phyloP scores from a whole-genome alignment of 1,140 invertebrate genomes.

The Brachionus koreanus region DNA sequence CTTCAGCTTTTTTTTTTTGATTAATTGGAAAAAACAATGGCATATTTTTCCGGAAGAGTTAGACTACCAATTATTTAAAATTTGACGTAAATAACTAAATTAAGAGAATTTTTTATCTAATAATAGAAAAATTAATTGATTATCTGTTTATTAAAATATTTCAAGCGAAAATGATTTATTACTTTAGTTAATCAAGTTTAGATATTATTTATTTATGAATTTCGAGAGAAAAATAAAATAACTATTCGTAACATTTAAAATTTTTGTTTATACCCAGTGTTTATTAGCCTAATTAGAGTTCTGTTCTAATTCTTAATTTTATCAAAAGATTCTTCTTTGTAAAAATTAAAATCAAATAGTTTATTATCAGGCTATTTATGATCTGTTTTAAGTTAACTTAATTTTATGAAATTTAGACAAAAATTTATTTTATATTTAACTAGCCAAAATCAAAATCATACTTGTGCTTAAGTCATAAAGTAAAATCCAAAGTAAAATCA shows the following conservation, averaged over 20 bases:
- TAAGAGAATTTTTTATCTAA: neutral
- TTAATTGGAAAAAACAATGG: neutral
- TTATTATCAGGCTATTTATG: neutral
- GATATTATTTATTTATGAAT: neutral
- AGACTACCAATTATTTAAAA: neutral
- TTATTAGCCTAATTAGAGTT: neutral
- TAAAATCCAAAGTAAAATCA: too few relatives aligned
- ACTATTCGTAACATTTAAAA: slow-evolving; percentile 1
- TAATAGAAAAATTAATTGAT: neutral
- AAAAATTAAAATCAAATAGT: neutral
- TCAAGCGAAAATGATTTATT: slow-evolving; percentile 31
- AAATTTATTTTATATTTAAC: neutral
- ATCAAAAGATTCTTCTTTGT: neutral
- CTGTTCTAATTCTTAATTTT: neutral
- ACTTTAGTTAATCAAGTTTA: neutral
- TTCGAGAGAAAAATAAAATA: neutral
- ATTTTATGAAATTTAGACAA: neutral
- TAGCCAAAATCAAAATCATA: too few relatives aligned
- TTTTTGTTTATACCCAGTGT: neutral
- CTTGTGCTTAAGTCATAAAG: too few relatives aligned
- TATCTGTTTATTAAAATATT: slow-evolving; percentile 14
- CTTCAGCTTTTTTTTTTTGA: neutral
- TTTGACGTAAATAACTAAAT: neutral
- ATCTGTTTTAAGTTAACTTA: neutral
- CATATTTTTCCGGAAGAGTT: too few relatives aligned